Conservation (phyloP, 2,888 invertebrate species). For the Athalia rosae region DNA sequence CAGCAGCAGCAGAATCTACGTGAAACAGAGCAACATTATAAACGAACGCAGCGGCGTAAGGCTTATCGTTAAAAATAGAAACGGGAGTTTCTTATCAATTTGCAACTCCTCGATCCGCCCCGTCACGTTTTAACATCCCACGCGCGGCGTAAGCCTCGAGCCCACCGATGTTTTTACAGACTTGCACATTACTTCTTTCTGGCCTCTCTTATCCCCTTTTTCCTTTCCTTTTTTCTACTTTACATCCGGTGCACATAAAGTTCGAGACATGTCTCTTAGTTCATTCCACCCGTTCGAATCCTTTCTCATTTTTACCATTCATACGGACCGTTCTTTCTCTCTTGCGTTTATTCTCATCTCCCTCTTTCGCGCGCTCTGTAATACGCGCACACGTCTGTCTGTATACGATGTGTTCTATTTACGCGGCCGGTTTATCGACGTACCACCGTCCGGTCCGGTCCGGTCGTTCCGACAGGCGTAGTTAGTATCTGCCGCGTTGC, state of each 20-base stretch:
- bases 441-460: not conserved
- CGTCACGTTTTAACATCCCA: constrained; percentile 13
- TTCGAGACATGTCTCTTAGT: not conserved
- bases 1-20: not conserved
- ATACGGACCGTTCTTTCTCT: not conserved
- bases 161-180: not conserved
- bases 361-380: not conserved
- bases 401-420: constrained; percentile 5
- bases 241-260: no score
- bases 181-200: not conserved
- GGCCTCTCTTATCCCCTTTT: constrained; percentile 3
- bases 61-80: constrained; percentile 24
- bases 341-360: not conserved
- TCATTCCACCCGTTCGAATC: constrained; percentile 5
- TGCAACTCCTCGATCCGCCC: constrained; percentile 21
- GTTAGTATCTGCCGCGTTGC: not conserved
- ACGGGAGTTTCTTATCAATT: constrained; percentile 40
- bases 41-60: not conserved
- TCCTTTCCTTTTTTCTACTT: not conserved
- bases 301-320: not conserved
- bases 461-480: not conserved
- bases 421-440: constrained; percentile 23
- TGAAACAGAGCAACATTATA: not conserved
- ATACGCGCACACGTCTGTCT: no score
- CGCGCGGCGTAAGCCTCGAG: constrained; percentile 1